A percentile compares a stretch with the other conserved stretches of the same genome.
phyloP scores from a whole-genome alignment of 2,888 invertebrate species.

The Drosophila paracracens region DNA sequence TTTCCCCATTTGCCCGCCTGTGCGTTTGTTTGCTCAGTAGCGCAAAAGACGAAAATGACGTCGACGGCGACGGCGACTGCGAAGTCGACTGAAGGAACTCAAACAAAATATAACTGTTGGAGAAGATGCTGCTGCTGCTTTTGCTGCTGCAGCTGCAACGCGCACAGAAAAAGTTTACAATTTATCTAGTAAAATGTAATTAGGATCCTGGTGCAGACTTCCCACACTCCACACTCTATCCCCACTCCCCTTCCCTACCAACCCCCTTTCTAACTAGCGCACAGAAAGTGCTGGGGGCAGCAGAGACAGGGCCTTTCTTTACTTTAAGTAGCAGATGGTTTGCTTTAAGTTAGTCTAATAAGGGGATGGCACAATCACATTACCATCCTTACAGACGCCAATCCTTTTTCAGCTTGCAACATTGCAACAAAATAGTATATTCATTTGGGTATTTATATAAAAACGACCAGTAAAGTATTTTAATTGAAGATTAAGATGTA shows the following conservation, averaged over 20 bases:
- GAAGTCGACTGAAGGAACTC: slow-evolving; percentile 67
- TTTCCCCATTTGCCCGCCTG: slow-evolving; percentile 20
- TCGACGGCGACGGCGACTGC: slow-evolving; percentile 30
- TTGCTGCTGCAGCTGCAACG: slow-evolving; percentile 41
- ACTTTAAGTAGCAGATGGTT: slow-evolving; percentile 63
- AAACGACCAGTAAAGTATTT: background rate
- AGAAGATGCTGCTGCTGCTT: slow-evolving; percentile 66
- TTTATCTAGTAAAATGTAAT: slow-evolving; percentile 85
- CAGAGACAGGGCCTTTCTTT: slow-evolving; percentile 33
- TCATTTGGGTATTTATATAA: background rate
- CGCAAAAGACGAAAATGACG: slow-evolving; percentile 57
- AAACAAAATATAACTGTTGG: slow-evolving; percentile 77
- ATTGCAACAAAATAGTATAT: background rate
- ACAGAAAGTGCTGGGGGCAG: slow-evolving; percentile 4
- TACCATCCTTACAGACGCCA: slow-evolving; percentile 16
- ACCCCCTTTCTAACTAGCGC: background rate
- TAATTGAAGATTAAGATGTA: background rate
- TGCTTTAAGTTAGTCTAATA: slow-evolving; percentile 52
- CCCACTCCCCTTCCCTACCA: background rate
- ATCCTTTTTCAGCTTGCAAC: background rate
- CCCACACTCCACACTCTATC: slow-evolving; percentile 22
- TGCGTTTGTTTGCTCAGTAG: slow-evolving; percentile 58
- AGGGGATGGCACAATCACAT: slow-evolving; percentile 46
- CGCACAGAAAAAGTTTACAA: slow-evolving; percentile 81
- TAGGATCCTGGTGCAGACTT: slow-evolving; percentile 79